A percentile compares a stretch with the other conserved stretches of the same genome.
Conservation (phyloP, 2,797 vertebrate genomes). For the Chloroceryle inda region DNA sequence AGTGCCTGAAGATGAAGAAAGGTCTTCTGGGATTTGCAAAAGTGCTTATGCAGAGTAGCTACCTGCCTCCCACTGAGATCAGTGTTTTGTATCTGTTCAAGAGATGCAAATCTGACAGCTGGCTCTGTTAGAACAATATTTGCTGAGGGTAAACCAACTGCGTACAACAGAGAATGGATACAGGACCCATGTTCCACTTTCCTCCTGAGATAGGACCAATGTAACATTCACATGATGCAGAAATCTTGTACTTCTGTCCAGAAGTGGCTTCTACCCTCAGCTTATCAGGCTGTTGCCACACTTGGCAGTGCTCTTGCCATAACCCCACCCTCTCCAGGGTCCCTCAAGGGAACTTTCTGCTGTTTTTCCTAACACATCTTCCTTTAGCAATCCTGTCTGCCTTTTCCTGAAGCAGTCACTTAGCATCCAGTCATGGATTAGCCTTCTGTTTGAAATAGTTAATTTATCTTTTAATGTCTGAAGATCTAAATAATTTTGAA, state of each 20-base stretch:
- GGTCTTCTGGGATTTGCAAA: slow-evolving; percentile 65
- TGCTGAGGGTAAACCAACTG: slow-evolving; percentile 56
- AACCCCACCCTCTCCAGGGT: neutral
- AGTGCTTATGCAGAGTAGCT: slow-evolving; percentile 66
- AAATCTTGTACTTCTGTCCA: neutral
- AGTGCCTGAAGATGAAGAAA: slow-evolving; percentile 62
- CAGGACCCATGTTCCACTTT: neutral
- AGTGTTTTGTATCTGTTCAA: slow-evolving; percentile 67
- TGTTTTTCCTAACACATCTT: neutral
- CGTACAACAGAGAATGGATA: neutral
- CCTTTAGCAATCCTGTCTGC: neutral
- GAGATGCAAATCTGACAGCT: slow-evolving; percentile 73
- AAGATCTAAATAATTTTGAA: neutral
- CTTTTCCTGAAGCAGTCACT: neutral
- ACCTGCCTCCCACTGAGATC: slow-evolving; percentile 71
- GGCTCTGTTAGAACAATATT: slow-evolving; percentile 69
- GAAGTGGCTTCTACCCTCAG: neutral
- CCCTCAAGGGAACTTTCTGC: neutral
- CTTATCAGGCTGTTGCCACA: rapidly evolving
- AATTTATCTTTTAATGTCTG: neutral
- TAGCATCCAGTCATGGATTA: neutral
- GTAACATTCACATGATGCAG: neutral
- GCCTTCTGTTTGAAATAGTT: neutral
- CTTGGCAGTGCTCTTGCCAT: neutral
- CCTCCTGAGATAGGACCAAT: neutral